Conservation (phyloP, 2,797 vertebrate species). For the Cryptoprocta ferox region DNA sequence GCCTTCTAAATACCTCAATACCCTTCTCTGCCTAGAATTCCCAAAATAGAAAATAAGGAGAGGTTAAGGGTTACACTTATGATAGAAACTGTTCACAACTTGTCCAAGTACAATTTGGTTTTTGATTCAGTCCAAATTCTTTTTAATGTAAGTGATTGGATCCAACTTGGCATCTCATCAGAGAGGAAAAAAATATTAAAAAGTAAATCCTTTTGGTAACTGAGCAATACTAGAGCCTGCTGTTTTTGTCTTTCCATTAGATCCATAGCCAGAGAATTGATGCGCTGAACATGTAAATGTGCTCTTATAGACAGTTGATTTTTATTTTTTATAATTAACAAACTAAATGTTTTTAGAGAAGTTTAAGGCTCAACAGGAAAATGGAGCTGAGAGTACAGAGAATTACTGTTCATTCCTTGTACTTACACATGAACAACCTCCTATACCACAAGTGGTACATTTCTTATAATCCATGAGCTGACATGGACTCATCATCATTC, state of each 20-base stretch:
- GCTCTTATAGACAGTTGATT: neutral
- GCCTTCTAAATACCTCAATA: too few species aligned
- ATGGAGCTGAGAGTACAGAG: neutral
- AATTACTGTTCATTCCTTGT: neutral
- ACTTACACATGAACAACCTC: neutral
- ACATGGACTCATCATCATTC: neutral
- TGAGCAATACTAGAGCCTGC: neutral
- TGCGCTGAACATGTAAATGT: neutral
- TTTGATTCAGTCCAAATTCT: slow-evolving; percentile 1
- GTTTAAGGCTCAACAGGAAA: neutral
- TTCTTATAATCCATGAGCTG: neutral
- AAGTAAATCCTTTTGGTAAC: neutral
- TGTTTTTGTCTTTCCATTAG: neutral
- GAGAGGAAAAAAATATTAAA: slow-evolving; percentile 50
- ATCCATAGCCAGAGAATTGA: neutral
- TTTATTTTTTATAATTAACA: neutral
- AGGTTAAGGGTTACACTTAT: neutral
- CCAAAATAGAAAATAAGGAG: slow-evolving; percentile 29
- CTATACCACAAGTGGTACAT: too few species aligned
- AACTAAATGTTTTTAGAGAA: neutral
- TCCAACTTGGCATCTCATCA: neutral
- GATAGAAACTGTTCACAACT: neutral
- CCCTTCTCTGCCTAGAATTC: neutral
- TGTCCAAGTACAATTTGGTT: slow-evolving; percentile 39
- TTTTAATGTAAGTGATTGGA: slow-evolving; percentile 29